Evolutionary conservation across 2,888 invertebrate species (phyloP), one percentile per base, ranked within the genome.

Genomic region (Noctua fimbriata): DNA sequence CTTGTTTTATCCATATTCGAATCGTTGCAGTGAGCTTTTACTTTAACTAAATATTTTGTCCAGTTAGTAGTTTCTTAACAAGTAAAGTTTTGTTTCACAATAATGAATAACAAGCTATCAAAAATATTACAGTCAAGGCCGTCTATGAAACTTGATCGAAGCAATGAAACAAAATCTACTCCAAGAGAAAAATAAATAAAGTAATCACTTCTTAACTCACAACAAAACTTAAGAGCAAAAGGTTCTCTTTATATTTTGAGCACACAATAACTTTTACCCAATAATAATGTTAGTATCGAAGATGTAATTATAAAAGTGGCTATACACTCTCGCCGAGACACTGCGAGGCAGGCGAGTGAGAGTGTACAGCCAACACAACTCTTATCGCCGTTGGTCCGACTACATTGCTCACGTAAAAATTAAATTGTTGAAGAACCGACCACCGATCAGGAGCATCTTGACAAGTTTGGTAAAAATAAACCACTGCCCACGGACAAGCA

Each of bases 151-250:
- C 65, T 47, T 58, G 21, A 73, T 69, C 14, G 2, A 74, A 32
- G 32, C 41, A 32, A 66, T 47, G n/a, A 72, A 58, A 24, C 21
- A 69, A 47, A 14, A n/a, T 69, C 24, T 32, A 36, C 10, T 69
- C 69, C 66, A 73, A 80, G 52, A 72, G 47, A 66, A 76, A 75
- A 73, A 71, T 32, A 78, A 47, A 70, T 73, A 72, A 65, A 58
- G n/a, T 72, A 24, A 69, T 71, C 49, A 72, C 52, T 65, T 63
- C 12, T 63, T 36, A 44, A 72, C 28, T 52, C 41, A 28, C 4
- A 36, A 32, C 9, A 44, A 16, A 55, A 47, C 18, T 12, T 24
- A 18, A 75, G 1, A 58, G 21, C 73, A 70, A 78, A 78, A 69
- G 73, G 72, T 78, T 49, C 52, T 63, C 28, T 41, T 2, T 28